These are phyloP conservation scores for Lepidocyrtinus sp. DNA, from an alignment of 2,888 invertebrate genomes.

Conservation along the genomic window DNA sequence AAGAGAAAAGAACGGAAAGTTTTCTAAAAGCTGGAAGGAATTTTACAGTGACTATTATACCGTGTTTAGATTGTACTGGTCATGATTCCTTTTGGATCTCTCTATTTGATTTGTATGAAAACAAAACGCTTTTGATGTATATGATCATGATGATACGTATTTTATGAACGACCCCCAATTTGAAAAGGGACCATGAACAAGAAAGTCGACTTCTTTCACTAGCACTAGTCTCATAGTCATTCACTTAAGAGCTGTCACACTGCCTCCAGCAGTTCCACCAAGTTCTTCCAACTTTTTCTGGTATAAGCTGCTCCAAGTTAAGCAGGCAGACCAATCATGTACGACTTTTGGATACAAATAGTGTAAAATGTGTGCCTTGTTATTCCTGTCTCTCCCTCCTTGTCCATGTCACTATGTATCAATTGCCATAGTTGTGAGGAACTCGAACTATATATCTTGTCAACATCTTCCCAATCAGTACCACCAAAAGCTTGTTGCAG, in stretches of 20 bases:
- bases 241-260: constrained; percentile 25
- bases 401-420: no score
- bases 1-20: no score
- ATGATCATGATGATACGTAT: no score
- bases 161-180: no score
- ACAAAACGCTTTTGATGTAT: no score
- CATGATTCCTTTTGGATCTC: no score
- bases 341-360: neutral
- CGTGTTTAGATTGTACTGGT: no score
- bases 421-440: neutral
- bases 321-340: neutral
- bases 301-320: neutral
- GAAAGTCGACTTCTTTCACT: constrained; percentile 7
- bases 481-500: constrained; percentile 37
- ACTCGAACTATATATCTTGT: constrained; percentile 47
- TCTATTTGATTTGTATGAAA: no score
- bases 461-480: constrained; percentile 45
- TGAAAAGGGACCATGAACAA: neutral
- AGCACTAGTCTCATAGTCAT: constrained; percentile 22
- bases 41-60: no score
- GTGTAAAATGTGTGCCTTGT: neutral
- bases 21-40: no score
- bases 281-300: constrained; percentile 2
- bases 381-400: neutral
- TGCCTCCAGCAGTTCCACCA: constrained; percentile 2